These are phyloP conservation scores for Cordylochernes scorpioides DNA, from an alignment of 2,888 invertebrate species.

Conservation along the genomic window DNA sequence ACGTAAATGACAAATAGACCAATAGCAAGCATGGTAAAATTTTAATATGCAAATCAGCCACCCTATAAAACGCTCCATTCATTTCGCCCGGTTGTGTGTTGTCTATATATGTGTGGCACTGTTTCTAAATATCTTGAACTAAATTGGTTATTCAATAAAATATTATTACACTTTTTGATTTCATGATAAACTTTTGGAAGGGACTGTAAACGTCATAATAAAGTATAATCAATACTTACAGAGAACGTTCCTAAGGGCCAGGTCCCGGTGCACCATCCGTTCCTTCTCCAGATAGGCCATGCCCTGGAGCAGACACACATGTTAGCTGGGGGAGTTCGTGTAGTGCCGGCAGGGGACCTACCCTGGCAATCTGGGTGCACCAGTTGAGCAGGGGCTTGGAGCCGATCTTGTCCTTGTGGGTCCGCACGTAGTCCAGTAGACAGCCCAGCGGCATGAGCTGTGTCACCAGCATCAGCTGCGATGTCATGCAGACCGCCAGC, in stretches of 20 bases:
- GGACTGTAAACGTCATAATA: no score
- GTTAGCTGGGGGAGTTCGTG: background rate
- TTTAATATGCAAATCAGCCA: no score
- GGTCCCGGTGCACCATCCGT: slow-evolving; percentile 75
- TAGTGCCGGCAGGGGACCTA: slow-evolving; percentile 20
- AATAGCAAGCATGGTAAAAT: no score
- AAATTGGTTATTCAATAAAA: no score
- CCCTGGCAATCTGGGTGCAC: slow-evolving; percentile 80
- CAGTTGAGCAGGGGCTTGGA: slow-evolving; percentile 80
- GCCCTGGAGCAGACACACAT: slow-evolving; percentile 21
- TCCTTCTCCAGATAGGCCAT: slow-evolving; percentile 91
- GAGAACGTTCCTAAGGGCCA: slow-evolving; percentile 86
- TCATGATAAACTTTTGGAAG: no score
- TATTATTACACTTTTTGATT: no score
- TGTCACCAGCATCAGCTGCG: slow-evolving; percentile 90
- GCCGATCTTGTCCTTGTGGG: slow-evolving; percentile 69
- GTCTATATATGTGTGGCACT: no score
- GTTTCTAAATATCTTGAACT: no score
- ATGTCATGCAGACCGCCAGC: slow-evolving; percentile 81
- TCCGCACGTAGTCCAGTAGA: slow-evolving; percentile 70
- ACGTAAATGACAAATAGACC: no score
- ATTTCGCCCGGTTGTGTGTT: no score
- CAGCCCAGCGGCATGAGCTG: slow-evolving; percentile 92
- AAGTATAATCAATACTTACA: slow-evolving; percentile 19
- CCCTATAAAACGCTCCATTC: no score